Base-by-base conservation (phyloP, 1,140 invertebrate genomes). In the Cydia strobilella region DNA sequence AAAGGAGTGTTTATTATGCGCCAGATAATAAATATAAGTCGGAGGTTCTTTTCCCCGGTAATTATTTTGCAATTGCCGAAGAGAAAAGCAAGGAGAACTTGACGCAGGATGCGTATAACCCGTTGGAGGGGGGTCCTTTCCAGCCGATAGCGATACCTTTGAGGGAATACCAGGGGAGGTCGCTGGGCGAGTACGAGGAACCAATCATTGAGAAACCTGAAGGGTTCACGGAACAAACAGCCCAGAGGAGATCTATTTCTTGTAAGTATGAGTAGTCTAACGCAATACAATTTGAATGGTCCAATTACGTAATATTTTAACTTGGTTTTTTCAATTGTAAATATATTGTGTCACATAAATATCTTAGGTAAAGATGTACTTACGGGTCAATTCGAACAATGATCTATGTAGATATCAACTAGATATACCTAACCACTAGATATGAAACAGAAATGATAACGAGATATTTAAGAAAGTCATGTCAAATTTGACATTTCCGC, bases 31-130 rank as follows among this genome's bases (percentile, higher is more conserved):
- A 85, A 73, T 85, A 88, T 71, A 92, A 90, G 79, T 81, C 86
- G 75, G 86, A 91, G 74, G 80, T 86, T 76, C 90, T 90, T 87
- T 90, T 91, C 87, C 89, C 90, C 80, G 90, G 90, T 85, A 90
- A 91, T 90, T 92, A 90, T 80, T 82, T 88, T 35, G 76, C 83
- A 85, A 92, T 92, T 91, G 84, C 89, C 87, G 88, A 90, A 87
- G 86, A 87, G 89, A 91, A 90, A 87, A 88, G 86, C 79, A 80
- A 81, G 79, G 78, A 82, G 27, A 84, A 82, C 71, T 75, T 79
- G 35, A 79, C 76, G 27, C 51, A 82, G 54, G 77, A 84, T 71
- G 62, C 77, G 35, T 76, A 77, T 59, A 80, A 81, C 59, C 76
- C 79, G 7, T 35, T 82, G 35, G 75, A 73, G 63, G 76, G 76